These are phyloP conservation scores for Ooceraea biroi DNA, from an alignment of 1,140 invertebrate genomes.

Conservation along the genomic window DNA sequence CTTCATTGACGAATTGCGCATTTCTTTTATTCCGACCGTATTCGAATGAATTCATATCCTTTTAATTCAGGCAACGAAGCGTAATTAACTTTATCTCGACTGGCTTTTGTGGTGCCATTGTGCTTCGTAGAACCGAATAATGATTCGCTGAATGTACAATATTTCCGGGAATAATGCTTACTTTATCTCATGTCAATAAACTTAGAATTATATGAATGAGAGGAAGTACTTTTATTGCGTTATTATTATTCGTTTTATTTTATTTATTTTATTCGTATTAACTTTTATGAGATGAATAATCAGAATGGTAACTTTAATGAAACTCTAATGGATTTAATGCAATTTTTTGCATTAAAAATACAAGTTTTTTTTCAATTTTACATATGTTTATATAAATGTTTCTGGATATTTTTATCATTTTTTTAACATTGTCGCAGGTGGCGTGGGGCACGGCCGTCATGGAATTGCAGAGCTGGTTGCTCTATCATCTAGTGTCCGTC, in stretches of 20 bases:
- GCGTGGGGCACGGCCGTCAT: conserved; percentile 86
- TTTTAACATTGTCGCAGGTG: conserved; percentile 75
- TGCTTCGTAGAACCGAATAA: conserved; percentile 1
- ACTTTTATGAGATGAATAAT: no score
- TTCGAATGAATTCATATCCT: conserved; percentile 19
- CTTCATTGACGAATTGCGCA: not conserved
- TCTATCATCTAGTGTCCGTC: conserved; percentile 85
- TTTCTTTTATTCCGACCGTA: not conserved
- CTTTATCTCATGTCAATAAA: not conserved
- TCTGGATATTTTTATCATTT: conserved; percentile 46
- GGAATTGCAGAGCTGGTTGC: conserved; percentile 85
- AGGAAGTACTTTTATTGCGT: not conserved
- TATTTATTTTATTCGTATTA: no score
- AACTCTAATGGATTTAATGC: not conserved
- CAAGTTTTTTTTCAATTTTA: not conserved
- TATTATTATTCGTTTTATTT: no score
- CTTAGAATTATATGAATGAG: not conserved
- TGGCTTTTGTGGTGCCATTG: conserved; percentile 4
- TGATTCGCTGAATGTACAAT: not conserved
- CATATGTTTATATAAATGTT: not conserved
- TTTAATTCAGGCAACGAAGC: conserved; percentile 9
- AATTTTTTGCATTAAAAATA: not conserved
- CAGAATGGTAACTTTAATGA: not conserved
- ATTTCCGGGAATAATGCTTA: not conserved
- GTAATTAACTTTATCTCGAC: conserved; percentile 38